Conservation (phyloP, 2,888 invertebrate genomes). For the Apotomis turbidana region DNA sequence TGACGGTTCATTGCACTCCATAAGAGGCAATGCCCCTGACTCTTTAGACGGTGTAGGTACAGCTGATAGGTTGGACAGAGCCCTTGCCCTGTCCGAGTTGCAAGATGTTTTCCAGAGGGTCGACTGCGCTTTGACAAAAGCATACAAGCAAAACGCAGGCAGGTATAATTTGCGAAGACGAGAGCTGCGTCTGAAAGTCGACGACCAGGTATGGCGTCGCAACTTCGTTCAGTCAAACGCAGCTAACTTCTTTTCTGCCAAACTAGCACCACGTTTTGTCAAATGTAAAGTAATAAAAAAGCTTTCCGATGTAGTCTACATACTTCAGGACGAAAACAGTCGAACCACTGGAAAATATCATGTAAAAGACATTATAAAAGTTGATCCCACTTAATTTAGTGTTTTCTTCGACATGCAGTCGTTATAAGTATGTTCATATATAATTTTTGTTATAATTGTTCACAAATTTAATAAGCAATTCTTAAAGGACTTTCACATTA, state of each 20-base stretch:
- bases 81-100: neutral
- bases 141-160: constrained; percentile 7
- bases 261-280: no score
- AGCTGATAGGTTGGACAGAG: no score
- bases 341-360: constrained; percentile 17
- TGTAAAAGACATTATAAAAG: constrained; percentile 6
- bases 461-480: no score
- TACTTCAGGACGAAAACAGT: neutral
- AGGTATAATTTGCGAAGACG: neutral
- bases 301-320: no score
- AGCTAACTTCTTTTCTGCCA: no score
- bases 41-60: neutral
- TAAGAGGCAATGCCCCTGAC: neutral
- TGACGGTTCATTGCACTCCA: neutral
- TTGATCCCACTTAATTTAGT: no score
- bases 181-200: constrained; percentile 4
- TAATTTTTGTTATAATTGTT: no score
- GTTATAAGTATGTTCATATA: no score
- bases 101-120: neutral
- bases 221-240: neutral
- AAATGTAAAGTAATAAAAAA: no score
- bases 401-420: no score
- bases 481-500: no score
- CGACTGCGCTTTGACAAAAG: neutral
- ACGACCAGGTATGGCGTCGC: constrained; percentile 1